These are phyloP conservation scores for Ptychobarbus kaznakovi DNA, from an alignment of 2,797 vertebrate species.

Conservation along the genomic window DNA sequence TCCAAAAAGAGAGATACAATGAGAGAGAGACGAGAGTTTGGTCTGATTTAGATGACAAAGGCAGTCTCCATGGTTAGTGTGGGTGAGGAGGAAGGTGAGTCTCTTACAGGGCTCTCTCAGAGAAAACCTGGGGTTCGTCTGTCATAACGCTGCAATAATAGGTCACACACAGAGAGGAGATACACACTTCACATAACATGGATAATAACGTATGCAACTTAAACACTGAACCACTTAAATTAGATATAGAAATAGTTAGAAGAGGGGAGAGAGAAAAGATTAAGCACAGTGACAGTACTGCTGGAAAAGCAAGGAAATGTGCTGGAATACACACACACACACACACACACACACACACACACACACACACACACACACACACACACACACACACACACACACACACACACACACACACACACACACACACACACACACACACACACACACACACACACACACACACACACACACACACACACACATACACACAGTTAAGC, in stretches of 20 bases:
- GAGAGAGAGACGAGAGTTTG: constrained; percentile 52
- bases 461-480: constrained; percentile 40
- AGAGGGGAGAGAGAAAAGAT: constrained; percentile 53
- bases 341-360: constrained; percentile 42
- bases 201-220: constrained; percentile 63
- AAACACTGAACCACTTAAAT: constrained; percentile 56
- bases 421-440: constrained; percentile 20
- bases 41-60: constrained; percentile 75
- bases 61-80: constrained; percentile 80
- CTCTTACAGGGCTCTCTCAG: constrained; percentile 81
- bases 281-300: constrained; percentile 54
- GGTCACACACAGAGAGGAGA: constrained; percentile 62
- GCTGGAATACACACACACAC: constrained; percentile 32
- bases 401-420: constrained; percentile 30
- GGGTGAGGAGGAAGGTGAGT: constrained; percentile 79
- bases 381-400: background rate
- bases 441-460: constrained; percentile 34
- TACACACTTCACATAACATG: constrained; percentile 66
- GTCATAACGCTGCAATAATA: constrained; percentile 82
- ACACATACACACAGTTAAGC: constrained; percentile 39
- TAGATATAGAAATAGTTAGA: constrained; percentile 52
- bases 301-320: constrained; percentile 39
- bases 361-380: constrained; percentile 20
- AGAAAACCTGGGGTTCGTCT: constrained; percentile 82
- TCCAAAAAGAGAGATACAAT: constrained; percentile 73